These are phyloP conservation scores for Peromyscus melanophrys DNA, from an alignment of 2,797 vertebrate species.

Conservation along the genomic window DNA sequence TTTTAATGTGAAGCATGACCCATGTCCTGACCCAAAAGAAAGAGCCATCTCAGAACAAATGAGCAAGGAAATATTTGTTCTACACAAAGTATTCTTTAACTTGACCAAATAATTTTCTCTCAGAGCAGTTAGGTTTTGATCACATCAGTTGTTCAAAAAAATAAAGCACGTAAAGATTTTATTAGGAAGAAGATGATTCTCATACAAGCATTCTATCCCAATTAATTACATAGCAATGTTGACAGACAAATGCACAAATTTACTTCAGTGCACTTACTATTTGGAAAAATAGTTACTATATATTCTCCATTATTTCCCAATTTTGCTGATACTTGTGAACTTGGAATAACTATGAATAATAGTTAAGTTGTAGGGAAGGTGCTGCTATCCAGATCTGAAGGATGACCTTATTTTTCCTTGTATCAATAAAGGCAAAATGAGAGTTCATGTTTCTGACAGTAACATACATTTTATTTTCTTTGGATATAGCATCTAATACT, in stretches of 20 bases:
- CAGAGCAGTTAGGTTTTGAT: neutral
- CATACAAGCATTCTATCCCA: neutral
- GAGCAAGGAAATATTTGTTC: neutral
- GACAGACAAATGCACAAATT: neutral
- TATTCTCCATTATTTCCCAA: neutral
- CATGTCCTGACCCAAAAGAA: neutral
- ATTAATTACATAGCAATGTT: neutral
- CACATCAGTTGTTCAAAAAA: neutral
- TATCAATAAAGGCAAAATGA: neutral
- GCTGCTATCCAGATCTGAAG: neutral
- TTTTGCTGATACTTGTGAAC: conserved; percentile 17
- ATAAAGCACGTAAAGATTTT: neutral
- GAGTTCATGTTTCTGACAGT: neutral
- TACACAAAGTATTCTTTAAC: neutral
- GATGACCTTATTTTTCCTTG: neutral
- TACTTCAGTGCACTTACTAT: neutral
- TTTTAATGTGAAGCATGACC: neutral
- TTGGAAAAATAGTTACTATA: neutral
- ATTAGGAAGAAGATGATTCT: neutral
- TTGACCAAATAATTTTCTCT: neutral
- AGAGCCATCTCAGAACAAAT: too few relatives aligned
- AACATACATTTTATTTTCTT: neutral
- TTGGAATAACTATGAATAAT: neutral
- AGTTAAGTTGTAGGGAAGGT: neutral
- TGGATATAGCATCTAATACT: neutral